Base-by-base conservation (phyloP, 2,888 invertebrate genomes). In the Ochropleura leucogaster region DNA sequence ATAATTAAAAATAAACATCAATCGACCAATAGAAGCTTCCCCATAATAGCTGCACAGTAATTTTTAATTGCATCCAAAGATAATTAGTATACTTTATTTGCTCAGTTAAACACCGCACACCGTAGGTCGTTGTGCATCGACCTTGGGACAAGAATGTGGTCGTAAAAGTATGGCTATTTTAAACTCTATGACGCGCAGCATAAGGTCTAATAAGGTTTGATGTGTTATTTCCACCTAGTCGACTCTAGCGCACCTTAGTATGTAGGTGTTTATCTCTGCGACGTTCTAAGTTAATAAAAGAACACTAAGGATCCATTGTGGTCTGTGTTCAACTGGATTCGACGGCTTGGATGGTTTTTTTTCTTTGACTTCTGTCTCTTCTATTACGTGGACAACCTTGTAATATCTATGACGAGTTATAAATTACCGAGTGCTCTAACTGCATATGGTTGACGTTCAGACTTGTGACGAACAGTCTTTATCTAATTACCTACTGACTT, bases 81-180 rank as follows among this genome's bases (percentile, higher is more conserved):
- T 90, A 89, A 86, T 87, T 87, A 83, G 70, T 85, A 82, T 84
- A 85, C 77, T 89, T 89, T 89, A 89, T 89, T 89, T 90, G 86
- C 87, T 82, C 85, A 85, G 76, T 86, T 86, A 81, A 86, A 86
- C 86, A 86, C 88, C 80, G 82, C 87, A 89, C 84, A 84, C 80
- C 87, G 88, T 89, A 87, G 87, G 88, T 86, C 90, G 89, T 89
- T 93, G 92, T 92, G 91, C 94, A 92, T 91, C 92, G 92, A 90
- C 94, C 95, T 95, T 95, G 94, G 86, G 20, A 79, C 59, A 90
- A 92, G 94, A 94, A 95, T 95, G 95, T 90, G 90, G 89, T 88
- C 83, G 59, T 46, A 20, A 60, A 68, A 67, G 74, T 82, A 75
- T 83, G 78, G 78, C 87, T 89, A 88, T 86, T 87, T 89, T 88